Evolutionary conservation across 2,797 vertebrate species (phyloP), one percentile per base, ranked within the genome.

Genomic region (Urosaurus nigricauda): DNA sequence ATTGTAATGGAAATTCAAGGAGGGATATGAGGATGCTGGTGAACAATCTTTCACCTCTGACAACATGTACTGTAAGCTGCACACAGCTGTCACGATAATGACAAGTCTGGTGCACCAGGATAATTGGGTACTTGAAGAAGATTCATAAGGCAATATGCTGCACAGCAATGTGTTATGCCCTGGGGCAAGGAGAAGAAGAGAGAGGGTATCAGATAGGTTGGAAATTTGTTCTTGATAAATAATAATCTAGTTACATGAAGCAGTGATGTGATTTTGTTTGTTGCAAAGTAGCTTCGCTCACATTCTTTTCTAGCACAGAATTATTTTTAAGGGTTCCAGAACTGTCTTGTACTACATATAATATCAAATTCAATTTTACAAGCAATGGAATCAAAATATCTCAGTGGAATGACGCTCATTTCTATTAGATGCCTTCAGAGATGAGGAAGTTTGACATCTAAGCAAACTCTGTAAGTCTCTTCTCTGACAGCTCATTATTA

Each of bases 91-190:
- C 96, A 95, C 92, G 93, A 93, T 92, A 86, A 95, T 96, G 97
- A 96, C 96, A 93, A 90, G 93, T 88, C 92, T 92, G 90, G 92
- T 93, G 91, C 93, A 89, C 94, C 89, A 32, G 90, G 96, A 96
- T 97, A 97, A 97, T 97, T 97, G 97, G 96, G 94, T 96, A 96
- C 94, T 97, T 96, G 95, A 95, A 95, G 96, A 96, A 97, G 97
- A 97, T 97, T 97, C 97, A 96, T 96, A 96, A 95, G 91, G 93
- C 96, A 95, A 88, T 95, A 94, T 95, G 95, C 94, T 94, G 70
- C 89, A 53, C 88, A 89, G 91, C 88, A 84, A 87, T 83, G 32
- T 94, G 94, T 93, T 94, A 89, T 96, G 94, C 93, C 97, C 95
- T 75, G 79, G 95, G 95, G 95, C 95, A 94, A 91, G 82, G 63